Base-by-base conservation (phyloP, 1,140 invertebrate genomes). In the Drosophila erecta region DNA sequence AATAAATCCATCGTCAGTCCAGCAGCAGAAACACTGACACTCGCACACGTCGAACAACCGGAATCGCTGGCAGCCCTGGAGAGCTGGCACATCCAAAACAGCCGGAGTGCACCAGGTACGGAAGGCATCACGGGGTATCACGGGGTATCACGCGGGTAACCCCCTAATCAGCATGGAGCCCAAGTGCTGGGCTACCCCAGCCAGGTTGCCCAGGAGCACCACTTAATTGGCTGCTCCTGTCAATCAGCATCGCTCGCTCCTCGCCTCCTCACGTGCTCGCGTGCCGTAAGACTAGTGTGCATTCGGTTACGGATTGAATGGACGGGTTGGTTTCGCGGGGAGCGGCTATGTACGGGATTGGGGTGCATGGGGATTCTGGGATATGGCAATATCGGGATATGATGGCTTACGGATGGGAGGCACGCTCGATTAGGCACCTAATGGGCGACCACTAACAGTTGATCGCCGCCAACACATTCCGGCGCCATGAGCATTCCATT, bases 391-490 rank as follows among this genome's bases (percentile, higher is more conserved):
- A 14, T 24, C 14, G 8, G 27, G 47, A 44, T 41, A 41, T 12
- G n/a, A n/a, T 27, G 46, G 47, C 22, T 7, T 12, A 24, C 4
- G 43, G 43, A 1, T 14, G 15, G 41, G 17, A 44, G 24, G 6
- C 55, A 41, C 7, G 61, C 59, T 66, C 79, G 73, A 83, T 81
- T 83, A 83, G 79, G 79, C 62, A 69, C 69, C 69, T 83, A 81
- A 81, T 81, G 75, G 77, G 74, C 67, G 57, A 43, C 58, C 62
- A 56, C 57, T 67, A 81, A 81, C 78, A 81, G 56, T 72, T 76
- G 72, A 67, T 67, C 44, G 44, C 58, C 35, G 43, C 20, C 41
- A 27, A 20, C 54, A 56, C 54, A 41, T 55, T 24, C 22, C 11
- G 40, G 30, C 30, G 57, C 30, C 22, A 50, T 54, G 51, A 56